Conservation (phyloP, 2,113 vertebrate genomes). For the Gymnobelideus leadbeateri region DNA sequence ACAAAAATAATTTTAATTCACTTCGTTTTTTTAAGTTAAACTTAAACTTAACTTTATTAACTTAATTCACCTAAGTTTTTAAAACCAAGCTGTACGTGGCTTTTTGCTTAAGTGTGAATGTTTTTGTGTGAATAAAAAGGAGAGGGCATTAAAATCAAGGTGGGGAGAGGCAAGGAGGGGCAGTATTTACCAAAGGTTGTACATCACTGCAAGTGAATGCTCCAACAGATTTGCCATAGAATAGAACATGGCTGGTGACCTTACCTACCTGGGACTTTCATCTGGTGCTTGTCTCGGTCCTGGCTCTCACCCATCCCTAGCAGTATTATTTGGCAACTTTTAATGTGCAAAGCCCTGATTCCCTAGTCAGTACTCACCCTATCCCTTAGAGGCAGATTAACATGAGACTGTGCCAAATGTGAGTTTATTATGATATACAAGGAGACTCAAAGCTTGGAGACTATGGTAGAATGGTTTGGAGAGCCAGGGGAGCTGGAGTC, state of each 20-base stretch:
- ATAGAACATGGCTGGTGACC: not conserved
- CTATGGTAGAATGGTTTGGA: not conserved
- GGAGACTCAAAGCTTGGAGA: not conserved
- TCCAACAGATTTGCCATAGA: not conserved
- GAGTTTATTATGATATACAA: not conserved
- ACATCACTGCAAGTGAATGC: not conserved
- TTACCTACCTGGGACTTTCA: not conserved
- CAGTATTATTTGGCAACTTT: not conserved
- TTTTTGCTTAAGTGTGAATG: not conserved
- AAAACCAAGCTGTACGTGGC: not conserved
- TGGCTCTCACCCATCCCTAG: not conserved
- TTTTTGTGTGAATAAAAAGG: not conserved
- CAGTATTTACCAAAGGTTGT: not conserved
- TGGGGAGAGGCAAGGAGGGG: not conserved
- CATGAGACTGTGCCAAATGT: not conserved
- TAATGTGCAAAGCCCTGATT: not conserved
- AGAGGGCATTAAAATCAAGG: not conserved
- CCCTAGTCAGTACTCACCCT: not conserved
- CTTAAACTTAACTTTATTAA: not conserved
- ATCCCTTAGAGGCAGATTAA: conserved; percentile 19
- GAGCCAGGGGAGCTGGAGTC: not conserved
- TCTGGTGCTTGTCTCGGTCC: not conserved
- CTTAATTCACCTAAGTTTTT: not conserved
- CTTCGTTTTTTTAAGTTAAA: conserved; percentile 1
- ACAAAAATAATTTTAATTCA: not conserved